Evolutionary conservation across 2,113 vertebrate genomes (phyloP).

Genomic region (Elanoides forficatus): DNA sequence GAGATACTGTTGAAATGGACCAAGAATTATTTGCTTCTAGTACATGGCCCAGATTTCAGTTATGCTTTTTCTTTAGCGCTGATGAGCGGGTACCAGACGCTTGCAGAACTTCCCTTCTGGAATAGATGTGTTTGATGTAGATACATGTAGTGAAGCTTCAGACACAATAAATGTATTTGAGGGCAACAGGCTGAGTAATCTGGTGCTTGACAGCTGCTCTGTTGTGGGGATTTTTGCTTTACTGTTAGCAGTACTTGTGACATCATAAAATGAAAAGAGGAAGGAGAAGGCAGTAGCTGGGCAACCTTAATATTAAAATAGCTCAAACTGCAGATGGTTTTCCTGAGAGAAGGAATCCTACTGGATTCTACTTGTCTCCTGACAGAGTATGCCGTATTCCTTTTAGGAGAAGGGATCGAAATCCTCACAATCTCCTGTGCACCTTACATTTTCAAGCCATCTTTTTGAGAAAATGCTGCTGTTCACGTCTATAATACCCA

Average conservation of each 20-base stretch:
- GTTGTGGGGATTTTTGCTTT: conserved; percentile 33
- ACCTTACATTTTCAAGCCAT: background rate
- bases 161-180: conserved; percentile 17
- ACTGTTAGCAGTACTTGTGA: conserved; percentile 20
- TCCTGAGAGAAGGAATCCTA: background rate
- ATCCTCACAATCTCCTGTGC: background rate
- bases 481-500: background rate
- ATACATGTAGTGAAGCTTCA: background rate
- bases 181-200: conserved; percentile 48
- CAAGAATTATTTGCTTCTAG: background rate
- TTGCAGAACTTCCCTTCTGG: conserved; percentile 38
- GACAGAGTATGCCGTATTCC: background rate
- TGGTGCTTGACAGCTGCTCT: conserved; percentile 42
- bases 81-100: background rate
- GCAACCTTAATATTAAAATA: background rate
- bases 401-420: background rate
- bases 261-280: conserved; percentile 21
- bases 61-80: background rate
- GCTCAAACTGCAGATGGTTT: background rate
- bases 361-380: background rate
- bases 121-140: background rate
- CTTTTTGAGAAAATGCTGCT: background rate
- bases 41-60: background rate
- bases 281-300: conserved; percentile 18
- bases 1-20: background rate